phyloP scores from a whole-genome alignment of 53 echinoderm and acorn worm species.

The Temnopleurus reevesii region DNA sequence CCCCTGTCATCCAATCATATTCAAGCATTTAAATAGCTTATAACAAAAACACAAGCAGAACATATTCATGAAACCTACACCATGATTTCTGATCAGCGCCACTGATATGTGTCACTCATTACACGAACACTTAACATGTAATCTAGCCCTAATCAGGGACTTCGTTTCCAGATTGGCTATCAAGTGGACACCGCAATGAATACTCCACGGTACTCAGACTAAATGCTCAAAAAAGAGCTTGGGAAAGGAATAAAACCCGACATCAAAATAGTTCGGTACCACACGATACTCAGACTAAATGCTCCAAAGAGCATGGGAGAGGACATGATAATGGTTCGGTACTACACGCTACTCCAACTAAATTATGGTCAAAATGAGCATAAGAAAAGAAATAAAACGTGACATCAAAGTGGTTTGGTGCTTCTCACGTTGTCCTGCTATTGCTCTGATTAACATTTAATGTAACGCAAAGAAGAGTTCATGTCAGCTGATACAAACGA shows the following conservation, averaged over 20 bases:
- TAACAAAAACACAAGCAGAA: no score
- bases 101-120: neutral
- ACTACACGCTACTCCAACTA: neutral
- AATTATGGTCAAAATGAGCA: no score
- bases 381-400: no score
- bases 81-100: neutral
- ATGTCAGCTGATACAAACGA: no score
- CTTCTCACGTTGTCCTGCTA: no score
- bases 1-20: no score
- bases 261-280: neutral
- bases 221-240: neutral
- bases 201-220: neutral
- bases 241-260: neutral
- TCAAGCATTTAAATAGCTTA: no score
- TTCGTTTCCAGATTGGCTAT: neutral
- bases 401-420: no score
- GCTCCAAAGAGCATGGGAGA: neutral
- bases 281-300: neutral
- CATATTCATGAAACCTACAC: no score
- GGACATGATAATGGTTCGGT: neutral
- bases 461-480: no score
- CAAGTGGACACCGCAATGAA: neutral
- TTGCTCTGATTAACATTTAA: no score
- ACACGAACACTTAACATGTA: slow-evolving; percentile 23
- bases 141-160: neutral